A percentile compares a stretch with the other conserved stretches of the same genome.
Conservation (phyloP, 2,113 vertebrate genomes). For the Trachemys scripta region DNA sequence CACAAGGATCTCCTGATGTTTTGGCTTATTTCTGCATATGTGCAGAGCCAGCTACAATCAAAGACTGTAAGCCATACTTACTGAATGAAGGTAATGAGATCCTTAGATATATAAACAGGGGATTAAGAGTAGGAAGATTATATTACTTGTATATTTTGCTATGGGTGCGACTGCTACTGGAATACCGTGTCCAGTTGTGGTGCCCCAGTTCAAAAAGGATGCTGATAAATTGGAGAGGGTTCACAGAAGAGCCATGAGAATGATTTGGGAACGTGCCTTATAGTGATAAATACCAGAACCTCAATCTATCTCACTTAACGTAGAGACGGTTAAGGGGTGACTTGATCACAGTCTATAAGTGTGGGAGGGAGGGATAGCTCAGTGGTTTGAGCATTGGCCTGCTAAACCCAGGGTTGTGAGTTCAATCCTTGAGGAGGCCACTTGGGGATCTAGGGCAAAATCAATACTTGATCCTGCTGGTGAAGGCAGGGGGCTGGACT, state of each 20-base stretch:
- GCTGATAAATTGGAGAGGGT: background rate
- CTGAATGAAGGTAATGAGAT: background rate
- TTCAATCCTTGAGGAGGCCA: too few species aligned
- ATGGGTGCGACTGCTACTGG: background rate
- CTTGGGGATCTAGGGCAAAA: too few species aligned
- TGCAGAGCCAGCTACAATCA: background rate
- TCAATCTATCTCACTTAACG: background rate
- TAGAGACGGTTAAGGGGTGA: background rate
- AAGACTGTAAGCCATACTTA: background rate
- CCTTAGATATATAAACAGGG: background rate
- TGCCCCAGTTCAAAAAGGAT: background rate
- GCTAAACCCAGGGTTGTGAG: too few species aligned
- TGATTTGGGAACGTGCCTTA: background rate
- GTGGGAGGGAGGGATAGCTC: too few species aligned
- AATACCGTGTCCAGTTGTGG: background rate
- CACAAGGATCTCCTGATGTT: accelerated
- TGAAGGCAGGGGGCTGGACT: too few species aligned
- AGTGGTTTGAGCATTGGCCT: too few species aligned
- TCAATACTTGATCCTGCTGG: too few species aligned
- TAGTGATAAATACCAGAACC: background rate
- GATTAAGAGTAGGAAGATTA: background rate
- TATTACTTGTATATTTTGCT: background rate
- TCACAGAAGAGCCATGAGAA: background rate
- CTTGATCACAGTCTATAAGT: background rate
- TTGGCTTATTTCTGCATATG: accelerated